Base-by-base conservation (phyloP, 2,113 vertebrate genomes). In the Ranitomeya variabilis region DNA sequence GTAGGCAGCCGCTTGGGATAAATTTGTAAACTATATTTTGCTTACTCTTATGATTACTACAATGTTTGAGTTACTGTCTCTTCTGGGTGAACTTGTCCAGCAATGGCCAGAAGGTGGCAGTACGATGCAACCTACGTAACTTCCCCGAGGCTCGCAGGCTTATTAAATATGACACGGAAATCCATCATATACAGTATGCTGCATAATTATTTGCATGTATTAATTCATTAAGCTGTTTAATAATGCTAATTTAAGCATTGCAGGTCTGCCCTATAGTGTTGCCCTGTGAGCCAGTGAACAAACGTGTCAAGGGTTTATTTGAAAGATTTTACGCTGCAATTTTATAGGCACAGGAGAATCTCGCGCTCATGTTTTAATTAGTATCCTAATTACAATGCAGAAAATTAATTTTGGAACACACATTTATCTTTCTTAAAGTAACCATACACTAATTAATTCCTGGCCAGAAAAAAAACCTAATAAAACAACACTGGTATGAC, bases 51-150 rank as follows among this genome's bases (percentile, higher is more conserved):
- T 57, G 1, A 0, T 8, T 73, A 73, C 69, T 73, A 23, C 67
- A 45, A 7, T 18, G 1, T 51, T 51, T 45, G 26, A 19, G 19
- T 51, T 74, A 4, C 73, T 7, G 74, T 51, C 19, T 54, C 13
- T 14, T 2, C 51, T 57, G 45, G 18, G 9, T 60, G 7, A 14
- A 26, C 62, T 16, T 37, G 69, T 18, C 51, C 66, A 45, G 64
- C 37, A 52, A 19, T 71, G 64, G n/a, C 82, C 82, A 84, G 51
- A 54, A 71, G 82, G 64, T 71, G 81, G 81, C 82, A 54, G 3
- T 23, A 31, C 69, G 16, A 37, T 60, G 23, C 79, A 69, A 71
- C 67, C 31, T 16, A 83, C 80, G 7, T 7, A 83, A 62, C 80
- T 19, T 81, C 13, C 45, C 37, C 5, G 14, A 23, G 51, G 9